Evolutionary conservation across 2,888 invertebrate genomes (phyloP).

Genomic region (Cheilosia variabilis): DNA sequence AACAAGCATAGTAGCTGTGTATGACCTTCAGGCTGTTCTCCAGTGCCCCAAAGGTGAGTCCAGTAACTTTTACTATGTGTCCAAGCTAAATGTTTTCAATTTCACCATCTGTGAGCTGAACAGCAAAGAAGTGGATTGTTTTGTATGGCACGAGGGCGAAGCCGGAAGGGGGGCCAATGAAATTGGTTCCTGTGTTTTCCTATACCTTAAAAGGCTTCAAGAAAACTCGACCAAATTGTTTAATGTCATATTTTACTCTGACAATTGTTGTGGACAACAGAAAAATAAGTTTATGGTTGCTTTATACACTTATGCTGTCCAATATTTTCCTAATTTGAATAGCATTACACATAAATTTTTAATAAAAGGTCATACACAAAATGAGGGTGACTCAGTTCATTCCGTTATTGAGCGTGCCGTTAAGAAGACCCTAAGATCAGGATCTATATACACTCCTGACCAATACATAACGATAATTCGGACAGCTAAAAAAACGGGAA

Average conservation of each 20-base stretch:
- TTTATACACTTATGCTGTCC: conserved; percentile 19
- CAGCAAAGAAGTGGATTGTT: conserved; percentile 70
- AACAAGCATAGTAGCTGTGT: conserved; percentile 73
- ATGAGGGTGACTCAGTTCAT: conserved; percentile 34
- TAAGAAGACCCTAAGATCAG: conserved; percentile 24
- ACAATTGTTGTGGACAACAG: conserved; percentile 78
- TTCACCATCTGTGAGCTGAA: conserved; percentile 78
- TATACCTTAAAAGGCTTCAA: conserved; percentile 77
- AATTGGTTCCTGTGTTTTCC: conserved; percentile 55
- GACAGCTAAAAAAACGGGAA: conserved; percentile 23
- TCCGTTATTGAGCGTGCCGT: conserved; percentile 20
- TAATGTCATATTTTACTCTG: conserved; percentile 78
- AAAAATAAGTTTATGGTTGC: conserved; percentile 71
- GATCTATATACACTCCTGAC: conserved; percentile 21
- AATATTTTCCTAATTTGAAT: conserved; percentile 48
- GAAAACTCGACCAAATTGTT: conserved; percentile 38
- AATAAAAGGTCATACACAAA: conserved; percentile 28
- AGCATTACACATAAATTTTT: conserved; percentile 15
- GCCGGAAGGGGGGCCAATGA: conserved; percentile 45
- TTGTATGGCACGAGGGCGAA: conserved; percentile 80
- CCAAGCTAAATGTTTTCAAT: conserved; percentile 78
- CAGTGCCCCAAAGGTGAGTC: conserved; percentile 79
- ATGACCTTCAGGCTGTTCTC: conserved; percentile 79
- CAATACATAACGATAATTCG: conserved; percentile 33
- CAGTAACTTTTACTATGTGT: conserved; percentile 78